Evolutionary conservation across 2,888 invertebrate genomes (phyloP).

Genomic region (Leptinotarsa tumamoca): DNA sequence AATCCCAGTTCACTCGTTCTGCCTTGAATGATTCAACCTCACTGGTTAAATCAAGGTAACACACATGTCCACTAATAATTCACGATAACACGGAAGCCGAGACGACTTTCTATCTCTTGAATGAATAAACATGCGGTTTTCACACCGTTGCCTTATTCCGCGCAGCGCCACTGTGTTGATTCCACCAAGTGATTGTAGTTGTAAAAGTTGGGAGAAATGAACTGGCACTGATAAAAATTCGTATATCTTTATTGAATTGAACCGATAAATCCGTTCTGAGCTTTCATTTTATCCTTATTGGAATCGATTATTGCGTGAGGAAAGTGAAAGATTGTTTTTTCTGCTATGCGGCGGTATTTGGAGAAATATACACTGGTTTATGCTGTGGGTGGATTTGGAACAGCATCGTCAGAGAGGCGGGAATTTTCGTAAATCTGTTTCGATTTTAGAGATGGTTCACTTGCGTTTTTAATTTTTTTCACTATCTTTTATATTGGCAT

Average conservation of each 20-base stretch:
- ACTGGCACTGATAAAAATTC: conserved; percentile 18
- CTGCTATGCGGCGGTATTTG: neutral
- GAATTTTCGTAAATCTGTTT: too few species aligned
- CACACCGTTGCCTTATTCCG: conserved; percentile 2
- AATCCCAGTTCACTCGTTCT: conserved; percentile 19
- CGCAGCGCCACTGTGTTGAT: conserved; percentile 11
- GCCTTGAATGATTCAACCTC: conserved; percentile 26
- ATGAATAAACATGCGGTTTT: conserved; percentile 28
- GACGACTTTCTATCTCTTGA: conserved; percentile 26
- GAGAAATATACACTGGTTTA: neutral
- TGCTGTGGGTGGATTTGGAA: too few species aligned
- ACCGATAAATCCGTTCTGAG: conserved; percentile 7
- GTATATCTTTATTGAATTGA: conserved; percentile 10
- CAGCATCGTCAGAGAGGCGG: too few species aligned
- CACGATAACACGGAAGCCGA: conserved; percentile 26
- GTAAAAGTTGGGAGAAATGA: conserved; percentile 20
- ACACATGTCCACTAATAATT: conserved; percentile 35
- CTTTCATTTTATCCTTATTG: conserved; percentile 11
- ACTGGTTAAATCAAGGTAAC: conserved; percentile 33
- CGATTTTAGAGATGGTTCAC: too few species aligned
- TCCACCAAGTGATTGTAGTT: conserved; percentile 20
- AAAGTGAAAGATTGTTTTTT: neutral
- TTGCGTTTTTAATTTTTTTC: too few species aligned
- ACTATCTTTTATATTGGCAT: too few species aligned
- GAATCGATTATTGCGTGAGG: conserved; percentile 12